Evolutionary conservation across 2,888 invertebrate species (phyloP).

Genomic region (Spilarctia lutea): DNA sequence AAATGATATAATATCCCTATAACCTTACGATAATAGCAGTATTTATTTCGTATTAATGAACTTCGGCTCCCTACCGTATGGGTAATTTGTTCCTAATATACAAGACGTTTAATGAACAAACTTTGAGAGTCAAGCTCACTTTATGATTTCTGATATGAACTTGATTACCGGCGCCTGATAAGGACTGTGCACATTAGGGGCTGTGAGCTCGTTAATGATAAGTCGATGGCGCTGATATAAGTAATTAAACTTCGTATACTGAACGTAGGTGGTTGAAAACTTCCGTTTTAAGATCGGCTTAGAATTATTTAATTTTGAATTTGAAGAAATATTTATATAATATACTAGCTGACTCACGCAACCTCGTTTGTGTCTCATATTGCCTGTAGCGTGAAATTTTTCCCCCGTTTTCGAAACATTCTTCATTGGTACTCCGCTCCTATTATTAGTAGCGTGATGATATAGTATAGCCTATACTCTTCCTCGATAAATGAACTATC

Average conservation of each 20-base stretch:
- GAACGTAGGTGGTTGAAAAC: background rate
- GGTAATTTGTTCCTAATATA: background rate
- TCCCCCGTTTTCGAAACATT: too few relatives aligned
- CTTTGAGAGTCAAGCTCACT: constrained; percentile 26
- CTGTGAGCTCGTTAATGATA: constrained; percentile 36
- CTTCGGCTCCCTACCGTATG: background rate
- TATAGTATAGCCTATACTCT: too few relatives aligned
- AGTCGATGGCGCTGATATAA: constrained; percentile 5
- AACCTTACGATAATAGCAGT: too few relatives aligned
- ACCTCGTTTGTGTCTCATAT: too few relatives aligned
- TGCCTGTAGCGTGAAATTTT: too few relatives aligned
- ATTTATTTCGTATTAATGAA: background rate
- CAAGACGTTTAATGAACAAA: constrained; percentile 19
- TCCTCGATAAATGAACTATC: too few relatives aligned
- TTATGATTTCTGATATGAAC: constrained; percentile 37
- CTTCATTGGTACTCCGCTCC: too few relatives aligned
- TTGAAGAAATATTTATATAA: too few relatives aligned
- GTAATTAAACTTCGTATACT: background rate
- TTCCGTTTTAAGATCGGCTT: background rate
- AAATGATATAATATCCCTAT: too few relatives aligned
- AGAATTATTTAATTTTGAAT: background rate
- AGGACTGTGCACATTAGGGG: constrained; percentile 30
- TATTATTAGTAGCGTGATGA: too few relatives aligned
- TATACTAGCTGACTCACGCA: too few relatives aligned
- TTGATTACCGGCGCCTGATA: constrained; percentile 37